Evolutionary conservation across 2,113 vertebrate genomes (phyloP).

Genomic region (Grallaria varia): DNA sequence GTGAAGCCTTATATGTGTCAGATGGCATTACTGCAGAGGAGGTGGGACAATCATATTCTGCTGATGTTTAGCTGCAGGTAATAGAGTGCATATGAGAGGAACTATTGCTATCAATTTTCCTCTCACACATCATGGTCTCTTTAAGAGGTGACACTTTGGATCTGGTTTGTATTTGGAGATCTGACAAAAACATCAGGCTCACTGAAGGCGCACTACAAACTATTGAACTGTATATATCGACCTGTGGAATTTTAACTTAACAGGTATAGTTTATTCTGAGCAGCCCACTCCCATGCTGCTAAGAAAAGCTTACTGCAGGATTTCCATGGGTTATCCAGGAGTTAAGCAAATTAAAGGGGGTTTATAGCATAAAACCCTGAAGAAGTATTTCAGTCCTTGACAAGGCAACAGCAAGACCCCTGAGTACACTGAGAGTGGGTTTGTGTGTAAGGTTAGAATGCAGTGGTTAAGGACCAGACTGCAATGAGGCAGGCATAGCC

Average conservation of each 20-base stretch:
- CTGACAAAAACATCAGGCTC: not conserved
- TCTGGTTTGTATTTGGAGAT: not conserved
- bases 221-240: accelerated
- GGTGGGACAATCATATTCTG: not conserved
- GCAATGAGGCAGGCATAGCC: not conserved
- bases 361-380: not conserved
- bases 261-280: not conserved
- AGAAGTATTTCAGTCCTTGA: not conserved
- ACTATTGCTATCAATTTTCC: not conserved
- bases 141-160: not conserved
- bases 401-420: not conserved
- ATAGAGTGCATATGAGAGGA: not conserved
- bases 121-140: not conserved
- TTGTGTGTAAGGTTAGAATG: not conserved
- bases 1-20: not conserved
- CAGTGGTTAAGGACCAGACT: not conserved
- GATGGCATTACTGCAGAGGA: not conserved
- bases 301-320: not conserved
- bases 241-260: not conserved
- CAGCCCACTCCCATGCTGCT: not conserved
- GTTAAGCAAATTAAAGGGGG: not conserved
- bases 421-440: no score
- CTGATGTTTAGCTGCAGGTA: not conserved
- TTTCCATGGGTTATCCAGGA: not conserved
- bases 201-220: not conserved